Evolutionary conservation across 37 sponge, comb jelly and placozoan species (phyloP), one percentile per base, ranked within the genome.

Genomic region (Ephydatia muelleri): DNA sequence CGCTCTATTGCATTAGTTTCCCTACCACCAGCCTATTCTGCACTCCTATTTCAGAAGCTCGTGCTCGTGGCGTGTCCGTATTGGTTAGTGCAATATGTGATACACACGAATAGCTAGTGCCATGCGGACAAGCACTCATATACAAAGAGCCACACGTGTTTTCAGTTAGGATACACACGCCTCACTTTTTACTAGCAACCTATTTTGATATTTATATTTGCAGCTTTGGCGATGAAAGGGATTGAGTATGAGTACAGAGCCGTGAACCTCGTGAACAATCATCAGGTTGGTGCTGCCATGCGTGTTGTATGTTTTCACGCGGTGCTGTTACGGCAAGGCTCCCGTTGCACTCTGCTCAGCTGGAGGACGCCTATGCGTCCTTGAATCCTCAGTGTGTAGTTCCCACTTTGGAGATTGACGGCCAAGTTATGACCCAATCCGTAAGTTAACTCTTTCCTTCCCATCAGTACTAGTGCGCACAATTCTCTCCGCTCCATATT

Each of bases 31-130:
- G 95, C 95, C 99, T 25, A 77, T 96, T 5, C 91, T 99, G 28
- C 91, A 95, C 67, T 93, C 94, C 67, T 99, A 99, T 77, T 99
- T 95, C 82, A 89, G n/a, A n/a, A n/a, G n/a, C n/a, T n/a, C n/a
- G n/a, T n/a, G n/a, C n/a, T n/a, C n/a, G n/a, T n/a, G n/a, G 99
- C 79, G 99, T 86, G 97, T 99, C 14, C 72, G 99, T 70, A 91
- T 96, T 31, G 97, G 97, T 97, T 16, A 73, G 88, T n/a, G n/a
- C n/a, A n/a, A n/a, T n/a, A n/a, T n/a, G n/a, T n/a, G n/a, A n/a
- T n/a, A n/a, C n/a, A n/a, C n/a, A n/a, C n/a, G n/a, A n/a, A n/a
- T n/a, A n/a, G n/a, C n/a, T n/a, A n/a, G n/a, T n/a, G n/a, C n/a
- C n/a, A n/a, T n/a, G n/a, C n/a, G n/a, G n/a, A n/a, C n/a, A n/a